Evolutionary conservation across 2,888 invertebrate genomes (phyloP).

Genomic region (Tubulanus polymorphus): DNA sequence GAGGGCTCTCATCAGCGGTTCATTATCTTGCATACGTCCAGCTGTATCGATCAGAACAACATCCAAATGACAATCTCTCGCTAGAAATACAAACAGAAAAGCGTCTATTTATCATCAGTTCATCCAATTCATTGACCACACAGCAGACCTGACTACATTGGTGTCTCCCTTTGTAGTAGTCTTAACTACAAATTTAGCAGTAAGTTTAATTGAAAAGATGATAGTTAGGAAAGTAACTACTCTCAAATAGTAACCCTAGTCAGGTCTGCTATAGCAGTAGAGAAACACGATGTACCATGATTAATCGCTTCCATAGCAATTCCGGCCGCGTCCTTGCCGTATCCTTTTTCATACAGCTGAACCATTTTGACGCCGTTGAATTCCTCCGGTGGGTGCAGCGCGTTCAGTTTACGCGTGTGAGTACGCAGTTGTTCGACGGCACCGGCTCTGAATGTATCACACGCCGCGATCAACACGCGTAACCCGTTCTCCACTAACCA

Average conservation of each 20-base stretch:
- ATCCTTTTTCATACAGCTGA: constrained; percentile 95
- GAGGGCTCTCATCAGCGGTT: constrained; percentile 95
- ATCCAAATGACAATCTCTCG: constrained; percentile 76
- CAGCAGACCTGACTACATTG: no score
- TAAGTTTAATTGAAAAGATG: no score
- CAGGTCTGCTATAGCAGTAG: background rate
- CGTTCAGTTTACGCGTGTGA: constrained; percentile 87
- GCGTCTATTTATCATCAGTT: no score
- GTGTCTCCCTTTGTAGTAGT: no score
- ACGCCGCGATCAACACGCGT: constrained; percentile 94
- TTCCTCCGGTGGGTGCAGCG: constrained; percentile 77
- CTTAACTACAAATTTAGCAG: no score
- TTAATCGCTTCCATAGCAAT: constrained; percentile 97
- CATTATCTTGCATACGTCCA: constrained; percentile 99
- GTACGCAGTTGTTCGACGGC: constrained; percentile 98
- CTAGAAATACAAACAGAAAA: no score
- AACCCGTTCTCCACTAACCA: constrained; percentile 98
- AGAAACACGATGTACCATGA: constrained; percentile 57
- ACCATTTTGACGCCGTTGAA: constrained; percentile 76
- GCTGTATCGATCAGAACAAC: constrained; percentile 98
- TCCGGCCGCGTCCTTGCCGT: constrained; percentile 97
- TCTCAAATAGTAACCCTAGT: background rate
- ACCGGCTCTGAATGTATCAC: constrained; percentile 98
- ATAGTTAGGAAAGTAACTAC: no score
- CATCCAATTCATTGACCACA: no score